Percentiles rank a stretch among this genome's conserved stretches.
These are phyloP conservation scores for Lepisosteus oculatus DNA, from an alignment of 2,113 vertebrate species.

Conservation along the genomic window DNA sequence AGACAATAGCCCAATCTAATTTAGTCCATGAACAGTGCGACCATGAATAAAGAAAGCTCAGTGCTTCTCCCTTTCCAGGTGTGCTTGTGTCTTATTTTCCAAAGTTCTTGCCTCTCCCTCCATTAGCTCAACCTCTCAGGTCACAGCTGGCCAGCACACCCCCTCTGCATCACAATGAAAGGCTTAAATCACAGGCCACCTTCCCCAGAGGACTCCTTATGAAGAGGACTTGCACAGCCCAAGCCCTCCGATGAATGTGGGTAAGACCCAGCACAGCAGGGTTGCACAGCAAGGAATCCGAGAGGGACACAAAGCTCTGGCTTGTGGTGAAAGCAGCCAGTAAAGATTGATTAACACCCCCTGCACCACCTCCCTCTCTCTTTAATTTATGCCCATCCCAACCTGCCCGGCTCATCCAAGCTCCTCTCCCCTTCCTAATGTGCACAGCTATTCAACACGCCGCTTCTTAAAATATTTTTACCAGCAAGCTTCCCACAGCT, in stretches of 20 bases:
- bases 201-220: not conserved
- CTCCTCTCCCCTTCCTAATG: constrained; percentile 1
- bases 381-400: too few species aligned
- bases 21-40: not conserved
- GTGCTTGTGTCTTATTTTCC: constrained; percentile 8
- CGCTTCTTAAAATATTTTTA: too few species aligned
- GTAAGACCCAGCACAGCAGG: constrained; percentile 8
- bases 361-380: not conserved
- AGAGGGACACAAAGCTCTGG: constrained; percentile 15
- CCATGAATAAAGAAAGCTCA: not conserved
- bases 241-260: constrained; percentile 11
- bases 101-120: not conserved
- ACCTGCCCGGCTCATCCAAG: constrained; percentile 11
- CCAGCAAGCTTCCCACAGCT: too few species aligned
- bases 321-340: not conserved
- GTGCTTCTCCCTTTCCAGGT: constrained; percentile 21
- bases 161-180: constrained; percentile 12
- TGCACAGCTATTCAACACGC: constrained; percentile 4
- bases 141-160: constrained; percentile 32
- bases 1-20: constrained; percentile 20
- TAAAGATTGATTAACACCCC: constrained; percentile 13
- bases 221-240: not conserved
- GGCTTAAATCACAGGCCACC: constrained; percentile 13
- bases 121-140: constrained; percentile 45
- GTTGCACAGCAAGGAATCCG: constrained; percentile 7